Evolutionary conservation across 2,113 vertebrate species (phyloP).

Genomic region (Zingel zingel): DNA sequence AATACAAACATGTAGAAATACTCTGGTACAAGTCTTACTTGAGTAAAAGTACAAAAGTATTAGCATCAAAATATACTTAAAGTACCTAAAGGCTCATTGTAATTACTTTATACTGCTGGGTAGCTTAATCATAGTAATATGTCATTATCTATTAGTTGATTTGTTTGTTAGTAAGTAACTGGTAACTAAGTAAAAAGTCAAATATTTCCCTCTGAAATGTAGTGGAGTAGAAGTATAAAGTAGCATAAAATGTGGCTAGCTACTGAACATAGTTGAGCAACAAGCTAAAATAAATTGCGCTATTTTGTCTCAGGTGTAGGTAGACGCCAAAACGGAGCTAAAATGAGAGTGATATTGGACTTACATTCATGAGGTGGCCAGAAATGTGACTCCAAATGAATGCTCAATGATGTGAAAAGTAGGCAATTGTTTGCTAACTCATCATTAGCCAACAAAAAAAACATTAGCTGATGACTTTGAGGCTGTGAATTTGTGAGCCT

Average conservation of each 20-base stretch:
- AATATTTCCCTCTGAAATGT: background rate
- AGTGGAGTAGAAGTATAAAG: background rate
- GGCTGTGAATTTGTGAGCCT: background rate
- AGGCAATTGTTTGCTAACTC: background rate
- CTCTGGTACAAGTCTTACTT: background rate
- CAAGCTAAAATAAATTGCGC: background rate
- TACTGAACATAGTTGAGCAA: background rate
- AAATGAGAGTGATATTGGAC: background rate
- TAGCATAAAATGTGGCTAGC: background rate
- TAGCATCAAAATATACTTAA: no score
- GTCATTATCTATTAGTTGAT: no score
- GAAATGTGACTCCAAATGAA: background rate
- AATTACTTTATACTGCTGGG: no score
- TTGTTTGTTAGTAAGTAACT: no score
- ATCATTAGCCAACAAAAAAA: background rate
- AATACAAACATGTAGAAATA: background rate
- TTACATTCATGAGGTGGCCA: background rate
- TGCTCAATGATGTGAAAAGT: background rate
- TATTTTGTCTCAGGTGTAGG: background rate
- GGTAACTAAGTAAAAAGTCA: background rate
- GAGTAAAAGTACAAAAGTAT: no score
- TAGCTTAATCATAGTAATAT: no score
- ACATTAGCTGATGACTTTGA: background rate
- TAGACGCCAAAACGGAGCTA: background rate
- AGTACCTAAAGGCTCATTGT: no score